A percentile compares a stretch with the other conserved stretches of the same genome.
Conservation (phyloP, 1,140 invertebrate genomes). For the Drosophila persimilis region DNA sequence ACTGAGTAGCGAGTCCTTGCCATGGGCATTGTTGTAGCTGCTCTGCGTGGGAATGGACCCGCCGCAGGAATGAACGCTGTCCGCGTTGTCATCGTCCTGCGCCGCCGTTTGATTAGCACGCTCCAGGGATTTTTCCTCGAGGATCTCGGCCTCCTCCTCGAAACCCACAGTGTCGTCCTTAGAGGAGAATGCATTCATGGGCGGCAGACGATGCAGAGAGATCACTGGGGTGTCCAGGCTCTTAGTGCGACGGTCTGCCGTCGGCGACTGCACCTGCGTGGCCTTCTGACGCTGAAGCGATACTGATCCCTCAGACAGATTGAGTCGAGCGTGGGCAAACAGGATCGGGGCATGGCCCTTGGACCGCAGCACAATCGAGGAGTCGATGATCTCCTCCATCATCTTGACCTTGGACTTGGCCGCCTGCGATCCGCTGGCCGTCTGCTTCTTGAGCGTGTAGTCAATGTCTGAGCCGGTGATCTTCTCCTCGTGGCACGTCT, state of each 20-base stretch:
- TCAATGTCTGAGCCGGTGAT: conserved; percentile 75
- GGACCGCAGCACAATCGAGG: conserved; percentile 82
- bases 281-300: conserved; percentile 89
- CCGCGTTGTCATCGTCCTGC: conserved; percentile 71
- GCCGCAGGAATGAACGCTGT: conserved; percentile 78
- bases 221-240: conserved; percentile 93
- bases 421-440: conserved; percentile 37
- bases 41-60: conserved; percentile 78
- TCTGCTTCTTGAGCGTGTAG: conserved; percentile 80
- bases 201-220: conserved; percentile 89
- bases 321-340: conserved; percentile 90
- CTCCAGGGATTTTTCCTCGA: conserved; percentile 85
- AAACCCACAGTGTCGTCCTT: conserved; percentile 92
- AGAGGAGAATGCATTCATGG: conserved; percentile 93
- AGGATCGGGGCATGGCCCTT: conserved; percentile 90
- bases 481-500: conserved; percentile 80
- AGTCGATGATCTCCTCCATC: conserved; percentile 82
- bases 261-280: conserved; percentile 87
- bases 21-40: conserved; percentile 44
- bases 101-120: conserved; percentile 28
- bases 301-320: conserved; percentile 91
- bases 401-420: conserved; percentile 77
- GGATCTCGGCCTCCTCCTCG: conserved; percentile 87
- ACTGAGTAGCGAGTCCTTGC: conserved; percentile 61
- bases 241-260: conserved; percentile 89